phyloP scores from a whole-genome alignment of 2,113 vertebrate species.

The Polypterus senegalus region DNA sequence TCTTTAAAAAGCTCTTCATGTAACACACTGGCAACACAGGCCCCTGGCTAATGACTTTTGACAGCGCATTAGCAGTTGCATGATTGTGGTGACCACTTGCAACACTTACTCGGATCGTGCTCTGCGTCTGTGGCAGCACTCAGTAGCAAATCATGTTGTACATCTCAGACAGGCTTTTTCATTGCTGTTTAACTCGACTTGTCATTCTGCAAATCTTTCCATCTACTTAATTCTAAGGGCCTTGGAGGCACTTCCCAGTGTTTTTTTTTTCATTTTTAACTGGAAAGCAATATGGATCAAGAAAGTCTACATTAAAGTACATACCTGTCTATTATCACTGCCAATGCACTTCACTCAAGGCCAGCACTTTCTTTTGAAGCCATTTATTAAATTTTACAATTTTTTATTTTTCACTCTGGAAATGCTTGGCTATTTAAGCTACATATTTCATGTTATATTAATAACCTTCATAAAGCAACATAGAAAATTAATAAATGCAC shows the following conservation, averaged over 20 bases:
- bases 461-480: no score
- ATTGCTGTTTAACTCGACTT: constrained; percentile 2
- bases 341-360: no score
- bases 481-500: no score
- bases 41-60: constrained; percentile 5
- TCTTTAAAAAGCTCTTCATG: constrained; percentile 19
- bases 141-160: constrained; percentile 7
- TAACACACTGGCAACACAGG: constrained; percentile 17
- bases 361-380: no score
- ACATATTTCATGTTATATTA: no score
- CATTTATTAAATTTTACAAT: no score
- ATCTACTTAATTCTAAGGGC: background rate
- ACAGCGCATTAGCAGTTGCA: constrained; percentile 2
- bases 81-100: constrained; percentile 3
- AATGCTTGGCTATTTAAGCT: no score
- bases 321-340: no score
- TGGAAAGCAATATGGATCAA: background rate
- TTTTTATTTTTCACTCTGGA: no score
- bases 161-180: background rate
- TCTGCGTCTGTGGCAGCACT: background rate
- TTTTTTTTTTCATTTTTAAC: background rate
- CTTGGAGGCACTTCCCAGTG: constrained; percentile 1
- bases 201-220: constrained; percentile 3
- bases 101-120: background rate
- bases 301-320: no score